Evolutionary conservation across 2,888 invertebrate species (phyloP).

Genomic region (Serrognathus titanus): DNA sequence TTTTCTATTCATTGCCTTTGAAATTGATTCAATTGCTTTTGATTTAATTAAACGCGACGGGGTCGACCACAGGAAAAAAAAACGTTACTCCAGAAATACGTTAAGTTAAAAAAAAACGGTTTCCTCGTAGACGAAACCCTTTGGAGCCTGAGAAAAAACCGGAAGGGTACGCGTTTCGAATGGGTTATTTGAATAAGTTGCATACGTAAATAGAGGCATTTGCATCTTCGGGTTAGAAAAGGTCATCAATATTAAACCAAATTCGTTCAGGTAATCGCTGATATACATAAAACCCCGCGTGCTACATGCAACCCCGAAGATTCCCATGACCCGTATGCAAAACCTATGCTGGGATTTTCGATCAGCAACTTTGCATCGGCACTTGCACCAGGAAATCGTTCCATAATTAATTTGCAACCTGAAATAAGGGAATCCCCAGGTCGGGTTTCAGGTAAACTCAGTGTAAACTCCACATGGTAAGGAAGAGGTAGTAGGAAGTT

Average conservation of each 20-base stretch:
- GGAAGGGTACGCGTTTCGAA: slow-evolving; percentile 18
- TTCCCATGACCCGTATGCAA: slow-evolving; percentile 25
- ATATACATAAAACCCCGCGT: slow-evolving; percentile 22
- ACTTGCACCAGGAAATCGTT: slow-evolving; percentile 29
- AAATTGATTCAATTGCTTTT: too few species aligned
- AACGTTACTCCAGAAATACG: slow-evolving; percentile 5
- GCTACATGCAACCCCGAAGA: slow-evolving; percentile 25
- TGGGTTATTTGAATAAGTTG: slow-evolving; percentile 39
- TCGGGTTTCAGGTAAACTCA: slow-evolving; percentile 3
- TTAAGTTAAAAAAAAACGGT: slow-evolving; percentile 22
- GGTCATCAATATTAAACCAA: slow-evolving; percentile 46
- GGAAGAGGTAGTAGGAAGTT: slow-evolving; percentile 36
- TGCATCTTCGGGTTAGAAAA: slow-evolving; percentile 44
- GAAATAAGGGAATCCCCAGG: not conserved
- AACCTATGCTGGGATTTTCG: slow-evolving; percentile 26
- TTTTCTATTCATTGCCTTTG: too few species aligned
- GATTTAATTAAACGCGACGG: too few species aligned
- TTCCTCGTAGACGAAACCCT: slow-evolving; percentile 22
- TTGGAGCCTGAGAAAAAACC: slow-evolving; percentile 18
- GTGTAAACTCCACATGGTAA: slow-evolving; percentile 29
- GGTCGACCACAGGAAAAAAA: not conserved
- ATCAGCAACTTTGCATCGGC: slow-evolving; percentile 27
- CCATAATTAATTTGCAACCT: slow-evolving; percentile 25
- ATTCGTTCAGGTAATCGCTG: slow-evolving; percentile 39
- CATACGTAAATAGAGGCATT: slow-evolving; percentile 47